phyloP scores from a whole-genome alignment of 2,888 invertebrate genomes.

The Acanthacorydalis orientalis region DNA sequence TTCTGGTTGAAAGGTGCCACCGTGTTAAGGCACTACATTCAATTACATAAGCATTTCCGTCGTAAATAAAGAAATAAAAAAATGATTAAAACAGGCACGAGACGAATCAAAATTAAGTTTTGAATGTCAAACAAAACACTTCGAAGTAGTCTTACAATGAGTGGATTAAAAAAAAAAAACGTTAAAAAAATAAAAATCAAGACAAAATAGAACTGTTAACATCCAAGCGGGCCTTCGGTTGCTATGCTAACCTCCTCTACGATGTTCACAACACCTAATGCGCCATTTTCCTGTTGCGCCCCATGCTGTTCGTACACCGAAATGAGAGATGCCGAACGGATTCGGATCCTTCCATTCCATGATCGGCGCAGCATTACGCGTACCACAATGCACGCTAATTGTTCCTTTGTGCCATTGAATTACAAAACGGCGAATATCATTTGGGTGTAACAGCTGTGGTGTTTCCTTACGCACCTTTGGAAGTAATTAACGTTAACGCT shows the following conservation, averaged over 20 bases:
- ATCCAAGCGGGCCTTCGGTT: too few relatives aligned
- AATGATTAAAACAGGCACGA: too few relatives aligned
- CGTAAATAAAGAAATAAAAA: too few relatives aligned
- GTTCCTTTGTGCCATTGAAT: constrained; percentile 39
- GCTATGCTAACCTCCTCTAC: background rate
- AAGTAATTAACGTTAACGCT: background rate
- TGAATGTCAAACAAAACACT: background rate
- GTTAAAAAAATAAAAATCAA: too few relatives aligned
- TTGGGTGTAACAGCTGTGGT: constrained; percentile 35
- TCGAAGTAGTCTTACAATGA: background rate
- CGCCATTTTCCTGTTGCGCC: constrained; percentile 48
- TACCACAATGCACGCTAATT: constrained; percentile 30
- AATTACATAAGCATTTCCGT: too few relatives aligned
- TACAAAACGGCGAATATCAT: constrained; percentile 36
- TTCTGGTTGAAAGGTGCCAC: too few relatives aligned
- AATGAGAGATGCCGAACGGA: constrained; percentile 40
- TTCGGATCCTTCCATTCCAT: constrained; percentile 43
- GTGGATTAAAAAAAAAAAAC: too few relatives aligned
- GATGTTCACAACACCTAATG: constrained; percentile 21
- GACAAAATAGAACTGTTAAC: too few relatives aligned
- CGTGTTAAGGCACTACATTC: too few relatives aligned
- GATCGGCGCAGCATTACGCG: constrained; percentile 20
- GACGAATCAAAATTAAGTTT: too few relatives aligned
- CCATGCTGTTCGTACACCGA: constrained; percentile 46
- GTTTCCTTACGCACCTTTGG: constrained; percentile 38